These are phyloP conservation scores for Hypercompe scribonia DNA, from an alignment of 2,888 invertebrate species.

Conservation along the genomic window DNA sequence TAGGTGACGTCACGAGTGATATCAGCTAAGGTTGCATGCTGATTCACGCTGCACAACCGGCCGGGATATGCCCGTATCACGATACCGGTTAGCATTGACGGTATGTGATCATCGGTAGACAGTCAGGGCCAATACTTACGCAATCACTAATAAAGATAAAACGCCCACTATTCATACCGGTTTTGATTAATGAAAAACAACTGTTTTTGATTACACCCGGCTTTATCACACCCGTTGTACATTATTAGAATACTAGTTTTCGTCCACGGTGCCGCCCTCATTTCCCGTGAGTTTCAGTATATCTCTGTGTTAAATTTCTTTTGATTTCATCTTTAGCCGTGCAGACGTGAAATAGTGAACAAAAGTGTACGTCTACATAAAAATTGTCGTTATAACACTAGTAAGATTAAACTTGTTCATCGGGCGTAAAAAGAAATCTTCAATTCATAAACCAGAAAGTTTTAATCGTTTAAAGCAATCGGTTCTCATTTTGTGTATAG, in stretches of 20 bases:
- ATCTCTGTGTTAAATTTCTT: neutral
- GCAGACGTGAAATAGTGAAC: neutral
- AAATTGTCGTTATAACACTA: neutral
- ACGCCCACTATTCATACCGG: constrained; percentile 55
- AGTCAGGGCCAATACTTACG: constrained; percentile 58
- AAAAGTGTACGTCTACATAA: neutral
- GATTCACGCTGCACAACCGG: constrained; percentile 50
- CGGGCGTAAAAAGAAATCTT: neutral
- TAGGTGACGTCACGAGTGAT: constrained; percentile 64
- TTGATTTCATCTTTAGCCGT: neutral
- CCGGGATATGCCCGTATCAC: constrained; percentile 13
- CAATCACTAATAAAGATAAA: constrained; percentile 57
- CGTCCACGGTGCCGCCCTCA: neutral
- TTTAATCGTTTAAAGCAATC: neutral
- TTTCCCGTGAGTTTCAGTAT: neutral
- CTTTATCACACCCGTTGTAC: constrained; percentile 14
- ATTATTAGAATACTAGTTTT: constrained; percentile 5
- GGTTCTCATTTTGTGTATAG: neutral
- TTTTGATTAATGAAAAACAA: constrained; percentile 37
- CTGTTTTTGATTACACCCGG: constrained; percentile 13
- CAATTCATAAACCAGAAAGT: neutral
- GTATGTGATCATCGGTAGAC: constrained; percentile 47
- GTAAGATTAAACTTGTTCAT: neutral
- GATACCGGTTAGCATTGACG: constrained; percentile 44
- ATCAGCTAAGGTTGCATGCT: constrained; percentile 58